phyloP scores from a whole-genome alignment of 2,888 invertebrate species.

The Macaria liturata region DNA sequence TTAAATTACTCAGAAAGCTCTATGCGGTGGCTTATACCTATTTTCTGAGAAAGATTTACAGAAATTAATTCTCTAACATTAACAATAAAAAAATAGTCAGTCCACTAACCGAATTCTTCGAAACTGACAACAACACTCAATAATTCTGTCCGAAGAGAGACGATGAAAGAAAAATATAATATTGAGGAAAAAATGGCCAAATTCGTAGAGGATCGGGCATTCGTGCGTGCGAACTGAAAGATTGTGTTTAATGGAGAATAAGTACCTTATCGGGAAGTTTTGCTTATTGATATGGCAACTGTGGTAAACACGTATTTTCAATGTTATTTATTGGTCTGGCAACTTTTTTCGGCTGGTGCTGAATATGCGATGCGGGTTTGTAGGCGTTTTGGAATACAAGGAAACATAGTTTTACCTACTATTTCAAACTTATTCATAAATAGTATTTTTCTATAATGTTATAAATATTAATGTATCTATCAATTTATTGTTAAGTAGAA shows the following conservation, averaged over 20 bases:
- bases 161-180: constrained; percentile 17
- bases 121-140: constrained; percentile 9
- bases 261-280: constrained; percentile 14
- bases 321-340: constrained; percentile 2
- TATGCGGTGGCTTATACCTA: too few species aligned
- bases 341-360: too few species aligned
- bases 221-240: constrained; percentile 16
- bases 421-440: too few species aligned
- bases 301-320: constrained; percentile 6
- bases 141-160: constrained; percentile 18
- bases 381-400: too few species aligned
- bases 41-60: too few species aligned
- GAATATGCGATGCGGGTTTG: too few species aligned
- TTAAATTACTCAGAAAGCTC: too few species aligned
- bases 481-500: too few species aligned
- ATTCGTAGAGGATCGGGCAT: constrained; percentile 11
- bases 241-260: constrained; percentile 17
- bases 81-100: not conserved
- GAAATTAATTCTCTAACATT: too few species aligned
- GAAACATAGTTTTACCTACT: too few species aligned
- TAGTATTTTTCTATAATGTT: too few species aligned
- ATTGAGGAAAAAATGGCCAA: constrained; percentile 17
- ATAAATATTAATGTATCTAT: too few species aligned
- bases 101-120: not conserved
- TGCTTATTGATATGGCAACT: constrained; percentile 13